Evolutionary conservation across 2,888 invertebrate genomes (phyloP).

Genomic region (Microdon myrmicae): DNA sequence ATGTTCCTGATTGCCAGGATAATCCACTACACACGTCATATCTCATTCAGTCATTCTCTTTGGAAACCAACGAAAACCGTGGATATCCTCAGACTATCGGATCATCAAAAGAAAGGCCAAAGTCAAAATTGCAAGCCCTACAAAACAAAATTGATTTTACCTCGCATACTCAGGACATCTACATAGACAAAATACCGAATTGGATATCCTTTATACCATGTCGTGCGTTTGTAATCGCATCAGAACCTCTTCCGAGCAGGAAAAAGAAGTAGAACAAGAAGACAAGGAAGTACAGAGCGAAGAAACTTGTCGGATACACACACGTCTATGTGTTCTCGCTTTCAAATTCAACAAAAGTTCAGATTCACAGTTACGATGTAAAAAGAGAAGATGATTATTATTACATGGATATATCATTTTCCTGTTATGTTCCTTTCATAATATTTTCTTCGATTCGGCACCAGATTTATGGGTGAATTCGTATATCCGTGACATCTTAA

Average conservation of each 20-base stretch:
- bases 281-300: conserved; percentile 37
- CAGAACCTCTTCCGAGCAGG: conserved; percentile 38
- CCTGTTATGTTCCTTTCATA: conserved; percentile 18
- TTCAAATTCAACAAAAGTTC: conserved; percentile 32
- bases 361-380: conserved; percentile 47
- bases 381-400: conserved; percentile 50
- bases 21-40: conserved; percentile 27
- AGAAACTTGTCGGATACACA: conserved; percentile 27
- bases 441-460: conserved; percentile 19
- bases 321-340: conserved; percentile 15
- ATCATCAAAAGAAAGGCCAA: conserved; percentile 7
- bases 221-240: conserved; percentile 36
- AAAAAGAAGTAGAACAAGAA: conserved; percentile 20
- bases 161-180: conserved; percentile 9
- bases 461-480: conserved; percentile 28
- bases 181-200: conserved; percentile 6
- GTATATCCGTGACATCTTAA: conserved; percentile 3
- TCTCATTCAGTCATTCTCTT: conserved; percentile 7
- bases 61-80: conserved; percentile 21
- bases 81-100: conserved; percentile 17
- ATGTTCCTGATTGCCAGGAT: conserved; percentile 12
- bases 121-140: conserved; percentile 39
- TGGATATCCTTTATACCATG: conserved; percentile 35
- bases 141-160: conserved; percentile 48
- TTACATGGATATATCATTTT: conserved; percentile 44